Base-by-base conservation (phyloP, 2,797 vertebrate species). In the Clarias platycephalus region DNA sequence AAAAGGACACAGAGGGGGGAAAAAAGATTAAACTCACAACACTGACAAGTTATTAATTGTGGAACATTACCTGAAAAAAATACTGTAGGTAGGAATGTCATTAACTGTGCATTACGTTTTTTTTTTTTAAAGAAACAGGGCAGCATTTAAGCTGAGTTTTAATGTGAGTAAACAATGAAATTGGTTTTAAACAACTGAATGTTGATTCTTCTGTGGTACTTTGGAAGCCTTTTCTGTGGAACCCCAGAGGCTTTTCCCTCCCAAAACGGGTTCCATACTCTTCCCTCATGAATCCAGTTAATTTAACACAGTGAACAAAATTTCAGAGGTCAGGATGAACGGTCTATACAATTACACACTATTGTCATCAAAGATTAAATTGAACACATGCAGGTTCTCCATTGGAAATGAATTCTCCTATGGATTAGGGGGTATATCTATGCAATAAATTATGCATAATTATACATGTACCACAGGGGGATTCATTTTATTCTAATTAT, bases 31-130 rank as follows among this genome's bases (percentile, higher is more conserved):
- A 64, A 66, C 44, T 5, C 22, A 55, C 60, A 44, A 57, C 49
- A 53, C 34, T 72, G 76, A 58, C 37, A 63, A 40, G 28, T n/a
- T 53, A 57, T 74, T 74, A 74, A 55, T 64, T 64, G 68, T 74
- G 22, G 44, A 64, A 66, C 20, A 24, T 49, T 66, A 28, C 24
- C 37, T 53, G 22, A 70, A 84, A 9, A 62, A 71, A 55, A 71
- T 64, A n/a, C 5, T 72, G 9, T 31, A 72, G n/a, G 58, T 31
- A 80, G n/a, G 40, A 58, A 40, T 60, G 26, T 15, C 0, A 44
- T 31, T 28, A 55, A 34, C 9, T 63, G n/a, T 9, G 44, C 18
- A n/a, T 5, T 24, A 40, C 15, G 24, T 24, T 40, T 0, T 40
- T 40, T 40, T 40, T 34, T 77, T 28, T 55, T 2, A 24, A 4